These are phyloP conservation scores for Spisula subtruncata DNA, from an alignment of 2,888 invertebrate species.

Conservation along the genomic window DNA sequence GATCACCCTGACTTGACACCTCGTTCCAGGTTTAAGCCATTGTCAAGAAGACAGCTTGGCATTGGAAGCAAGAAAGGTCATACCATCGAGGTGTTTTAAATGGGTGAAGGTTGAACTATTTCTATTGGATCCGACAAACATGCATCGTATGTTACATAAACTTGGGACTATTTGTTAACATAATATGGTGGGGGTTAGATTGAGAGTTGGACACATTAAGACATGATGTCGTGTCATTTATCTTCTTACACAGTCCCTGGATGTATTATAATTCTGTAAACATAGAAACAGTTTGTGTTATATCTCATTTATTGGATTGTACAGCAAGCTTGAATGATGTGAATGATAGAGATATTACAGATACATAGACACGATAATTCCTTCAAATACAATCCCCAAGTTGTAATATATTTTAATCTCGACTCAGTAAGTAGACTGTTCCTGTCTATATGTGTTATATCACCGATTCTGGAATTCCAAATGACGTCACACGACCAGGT, in stretches of 20 bases:
- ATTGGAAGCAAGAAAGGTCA: too few relatives aligned
- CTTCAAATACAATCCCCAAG: neutral
- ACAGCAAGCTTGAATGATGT: constrained; percentile 2
- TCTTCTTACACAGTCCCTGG: constrained; percentile 1
- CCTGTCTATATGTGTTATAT: too few relatives aligned
- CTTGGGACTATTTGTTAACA: neutral
- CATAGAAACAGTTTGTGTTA: neutral
- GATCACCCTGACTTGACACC: too few relatives aligned
- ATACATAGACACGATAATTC: neutral
- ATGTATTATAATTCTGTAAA: constrained; percentile 10
- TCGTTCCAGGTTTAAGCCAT: too few relatives aligned
- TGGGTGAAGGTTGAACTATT: too few relatives aligned
- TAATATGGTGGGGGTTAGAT: neutral
- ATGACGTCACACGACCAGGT: too few relatives aligned
- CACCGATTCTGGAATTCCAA: too few relatives aligned
- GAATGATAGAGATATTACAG: neutral
- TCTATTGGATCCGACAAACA: neutral
- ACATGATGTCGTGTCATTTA: constrained; percentile 25
- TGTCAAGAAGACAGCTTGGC: too few relatives aligned
- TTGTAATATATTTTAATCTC: neutral
- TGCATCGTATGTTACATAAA: neutral
- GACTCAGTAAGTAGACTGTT: neutral
- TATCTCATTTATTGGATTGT: constrained; percentile 28
- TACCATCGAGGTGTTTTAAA: too few relatives aligned
- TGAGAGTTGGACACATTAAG: neutral